Base-by-base conservation (phyloP, 2,113 vertebrate species). In the Phalacrocorax aristotelis region DNA sequence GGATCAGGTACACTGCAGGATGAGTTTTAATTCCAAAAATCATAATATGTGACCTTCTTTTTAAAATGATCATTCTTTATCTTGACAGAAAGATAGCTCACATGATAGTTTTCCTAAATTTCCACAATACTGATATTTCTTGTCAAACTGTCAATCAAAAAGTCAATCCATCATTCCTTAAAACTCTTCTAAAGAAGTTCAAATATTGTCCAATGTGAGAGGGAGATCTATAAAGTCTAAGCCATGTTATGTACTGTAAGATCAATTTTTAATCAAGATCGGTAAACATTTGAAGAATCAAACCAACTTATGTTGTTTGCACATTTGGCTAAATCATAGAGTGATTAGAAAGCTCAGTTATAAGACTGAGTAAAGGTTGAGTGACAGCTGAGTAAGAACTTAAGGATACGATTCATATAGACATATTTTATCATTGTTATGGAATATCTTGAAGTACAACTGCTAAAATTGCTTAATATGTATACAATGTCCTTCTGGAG, bases 1-100 rank as follows among this genome's bases (percentile, higher is more conserved):
- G 79, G 54, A 87, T 95, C 15, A 96, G 15, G 81, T 96, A 97
- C 77, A 89, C 78, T 96, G 83, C 83, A 95, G 91, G 97, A 97
- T 97, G 96, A 96, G 58, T 91, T 98, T 97, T 97, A 97, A 98
- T 97, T 98, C 78, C 26, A 97, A 97, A 98, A 97, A 93, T 97
- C 94, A 71, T 78, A 96, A 74, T 70, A 97, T 98, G 85, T 97
- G 75, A 98, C 89, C 92, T 97, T 97, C 77, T 96, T 98, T 95
- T 89, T 94, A 95, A 97, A 98, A 98, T 97, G 84, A 91, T 54
- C 10, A 30, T 92, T 98, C 71, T 97, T 98, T 98, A 71, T 96
- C 69, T 95, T 96, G 88, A 80, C 87, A 96, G 88, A 90, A 96
- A 91, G 38, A 79, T 83, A 95, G 86, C 46, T 92, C 77, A 72